Percentiles rank a stretch among this genome's conserved stretches.
Conservation (phyloP, 2,797 vertebrate species). For the Leucoraja ocellata region DNA sequence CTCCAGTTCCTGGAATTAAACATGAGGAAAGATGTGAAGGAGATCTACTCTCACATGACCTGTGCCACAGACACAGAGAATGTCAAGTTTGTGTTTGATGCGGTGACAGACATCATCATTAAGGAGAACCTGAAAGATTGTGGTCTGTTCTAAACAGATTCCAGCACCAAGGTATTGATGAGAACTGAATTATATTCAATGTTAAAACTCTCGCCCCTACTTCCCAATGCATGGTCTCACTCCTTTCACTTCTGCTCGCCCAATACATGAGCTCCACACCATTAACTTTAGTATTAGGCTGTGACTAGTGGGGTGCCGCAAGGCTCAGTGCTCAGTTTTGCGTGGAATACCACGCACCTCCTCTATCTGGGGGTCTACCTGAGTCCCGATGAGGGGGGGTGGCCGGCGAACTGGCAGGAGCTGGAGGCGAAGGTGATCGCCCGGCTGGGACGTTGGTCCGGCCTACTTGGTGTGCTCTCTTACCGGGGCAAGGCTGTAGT, state of each 20-base stretch:
- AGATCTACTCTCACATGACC: slow-evolving; percentile 98
- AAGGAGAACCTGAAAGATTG: slow-evolving; percentile 98
- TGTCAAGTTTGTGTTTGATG: slow-evolving; percentile 97
- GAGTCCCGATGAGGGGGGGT: too few species aligned
- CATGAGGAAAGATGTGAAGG: slow-evolving; percentile 81
- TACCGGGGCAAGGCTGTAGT: too few species aligned
- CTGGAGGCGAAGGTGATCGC: too few species aligned
- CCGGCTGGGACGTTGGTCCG: too few species aligned
- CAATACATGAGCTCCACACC: neutral
- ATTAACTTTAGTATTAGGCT: too few species aligned
- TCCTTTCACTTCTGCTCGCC: neutral
- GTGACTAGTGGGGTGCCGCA: too few species aligned
- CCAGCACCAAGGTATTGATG: slow-evolving; percentile 6
- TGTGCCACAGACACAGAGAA: slow-evolving; percentile 97
- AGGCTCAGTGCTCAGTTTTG: too few species aligned
- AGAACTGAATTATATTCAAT: neutral
- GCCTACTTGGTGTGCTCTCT: too few species aligned
- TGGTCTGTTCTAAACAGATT: slow-evolving; percentile 78
- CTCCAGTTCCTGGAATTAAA: slow-evolving; percentile 92
- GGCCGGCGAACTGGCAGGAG: too few species aligned
- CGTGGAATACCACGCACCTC: too few species aligned
- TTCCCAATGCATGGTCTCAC: neutral
- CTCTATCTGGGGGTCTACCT: too few species aligned
- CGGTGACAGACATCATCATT: slow-evolving; percentile 97
- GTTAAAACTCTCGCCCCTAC: neutral